Conservation (phyloP, 1,140 invertebrate species). For the Orius laevigatus region DNA sequence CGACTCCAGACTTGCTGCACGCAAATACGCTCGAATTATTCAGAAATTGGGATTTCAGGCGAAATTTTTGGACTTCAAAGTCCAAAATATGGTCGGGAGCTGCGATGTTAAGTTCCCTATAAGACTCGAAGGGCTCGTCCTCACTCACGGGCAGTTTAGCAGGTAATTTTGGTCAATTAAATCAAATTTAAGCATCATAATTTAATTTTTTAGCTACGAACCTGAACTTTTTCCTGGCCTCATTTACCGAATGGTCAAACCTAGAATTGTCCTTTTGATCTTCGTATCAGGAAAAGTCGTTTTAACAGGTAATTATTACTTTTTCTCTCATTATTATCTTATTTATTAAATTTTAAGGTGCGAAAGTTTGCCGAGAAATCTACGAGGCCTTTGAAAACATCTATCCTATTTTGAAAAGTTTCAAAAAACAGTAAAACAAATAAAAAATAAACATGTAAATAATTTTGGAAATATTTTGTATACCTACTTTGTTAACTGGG, state of each 20-base stretch:
- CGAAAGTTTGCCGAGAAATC: constrained; percentile 94
- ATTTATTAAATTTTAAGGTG: constrained; percentile 43
- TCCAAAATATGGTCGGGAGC: constrained; percentile 98
- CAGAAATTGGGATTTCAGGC: constrained; percentile 97
- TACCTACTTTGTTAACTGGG: too few species aligned
- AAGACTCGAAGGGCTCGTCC: constrained; percentile 83
- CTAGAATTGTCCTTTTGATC: constrained; percentile 86
- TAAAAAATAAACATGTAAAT: too few species aligned
- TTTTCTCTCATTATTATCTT: too few species aligned
- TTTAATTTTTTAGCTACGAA: constrained; percentile 44
- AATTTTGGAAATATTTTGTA: too few species aligned
- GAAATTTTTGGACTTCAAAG: constrained; percentile 92
- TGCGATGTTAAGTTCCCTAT: constrained; percentile 97
- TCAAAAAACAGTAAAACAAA: constrained; percentile 79
- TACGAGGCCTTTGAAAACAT: constrained; percentile 99
- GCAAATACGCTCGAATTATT: constrained; percentile 98
- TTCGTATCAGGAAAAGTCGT: constrained; percentile 98
- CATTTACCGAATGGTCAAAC: constrained; percentile 94
- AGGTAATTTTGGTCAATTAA: constrained; percentile 45
- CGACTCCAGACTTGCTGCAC: constrained; percentile 84
- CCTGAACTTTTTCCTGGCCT: constrained; percentile 90
- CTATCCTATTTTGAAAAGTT: constrained; percentile 97
- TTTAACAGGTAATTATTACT: constrained; percentile 54
- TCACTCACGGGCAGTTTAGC: constrained; percentile 89
- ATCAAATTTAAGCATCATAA: constrained; percentile 24